Evolutionary conservation across 2,888 invertebrate species (phyloP).

Genomic region (Eupeodes luniger): DNA sequence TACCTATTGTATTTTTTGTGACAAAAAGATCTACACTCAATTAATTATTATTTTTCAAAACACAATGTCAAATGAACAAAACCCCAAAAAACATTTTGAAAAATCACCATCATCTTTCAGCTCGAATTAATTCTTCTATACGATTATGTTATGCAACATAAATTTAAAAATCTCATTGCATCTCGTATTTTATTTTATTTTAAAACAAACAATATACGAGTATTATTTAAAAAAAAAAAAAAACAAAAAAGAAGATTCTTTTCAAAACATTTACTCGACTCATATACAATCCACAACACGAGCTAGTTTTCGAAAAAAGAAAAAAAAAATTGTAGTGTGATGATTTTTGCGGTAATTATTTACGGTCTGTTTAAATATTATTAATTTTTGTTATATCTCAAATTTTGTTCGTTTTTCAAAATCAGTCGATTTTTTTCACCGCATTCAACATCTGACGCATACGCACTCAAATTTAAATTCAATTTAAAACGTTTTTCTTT

Average conservation of each 20-base stretch:
- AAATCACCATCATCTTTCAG: slow-evolving; percentile 40
- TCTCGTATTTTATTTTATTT: slow-evolving; percentile 26
- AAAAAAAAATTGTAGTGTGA: neutral
- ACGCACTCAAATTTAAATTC: slow-evolving; percentile 8
- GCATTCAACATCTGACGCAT: slow-evolving; percentile 9
- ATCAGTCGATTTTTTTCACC: neutral
- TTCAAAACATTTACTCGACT: neutral
- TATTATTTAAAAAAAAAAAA: neutral
- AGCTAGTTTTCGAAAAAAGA: too few species aligned
- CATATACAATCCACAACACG: too few species aligned
- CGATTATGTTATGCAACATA: slow-evolving; percentile 51
- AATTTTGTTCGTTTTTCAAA: neutral
- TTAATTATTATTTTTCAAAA: slow-evolving; percentile 16
- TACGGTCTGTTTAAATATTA: slow-evolving; percentile 54
- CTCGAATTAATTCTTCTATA: slow-evolving; percentile 12
- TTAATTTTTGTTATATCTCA: slow-evolving; percentile 27
- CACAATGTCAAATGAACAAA: slow-evolving; percentile 1
- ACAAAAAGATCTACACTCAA: slow-evolving; percentile 3
- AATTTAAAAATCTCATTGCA: slow-evolving; percentile 44
- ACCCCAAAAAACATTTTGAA: slow-evolving; percentile 18
- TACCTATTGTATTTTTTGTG: neutral
- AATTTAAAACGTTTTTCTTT: slow-evolving; percentile 9
- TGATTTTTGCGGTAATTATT: slow-evolving; percentile 50
- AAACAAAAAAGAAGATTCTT: neutral
- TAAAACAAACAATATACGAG: neutral